Evolutionary conservation across 53 echinoderm and acorn worm genomes (phyloP).

Genomic region (Apostichopus leukothele): DNA sequence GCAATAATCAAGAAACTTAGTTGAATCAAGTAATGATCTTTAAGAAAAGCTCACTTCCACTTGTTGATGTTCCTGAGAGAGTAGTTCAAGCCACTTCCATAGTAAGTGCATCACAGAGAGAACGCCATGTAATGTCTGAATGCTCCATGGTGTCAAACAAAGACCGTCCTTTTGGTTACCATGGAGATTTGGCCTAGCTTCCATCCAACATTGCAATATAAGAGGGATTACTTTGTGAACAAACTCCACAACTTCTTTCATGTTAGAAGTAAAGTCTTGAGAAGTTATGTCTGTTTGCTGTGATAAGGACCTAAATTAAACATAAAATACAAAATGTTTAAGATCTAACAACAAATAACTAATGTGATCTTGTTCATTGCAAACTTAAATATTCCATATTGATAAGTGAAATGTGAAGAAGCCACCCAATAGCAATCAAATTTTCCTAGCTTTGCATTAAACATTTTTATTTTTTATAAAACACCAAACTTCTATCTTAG

Average conservation of each 20-base stretch:
- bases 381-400: too few species aligned
- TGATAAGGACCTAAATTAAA: not conserved
- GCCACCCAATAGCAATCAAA: too few species aligned
- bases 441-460: too few species aligned
- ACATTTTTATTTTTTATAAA: too few species aligned
- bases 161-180: conserved; percentile 34
- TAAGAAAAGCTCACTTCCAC: not conserved
- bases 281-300: not conserved
- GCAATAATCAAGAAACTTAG: too few species aligned
- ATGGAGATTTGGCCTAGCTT: conserved; percentile 61
- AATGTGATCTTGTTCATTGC: too few species aligned
- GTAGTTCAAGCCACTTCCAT: conserved; percentile 38
- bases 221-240: conserved; percentile 71
- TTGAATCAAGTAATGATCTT: too few species aligned
- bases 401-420: too few species aligned
- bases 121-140: conserved; percentile 74
- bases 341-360: too few species aligned
- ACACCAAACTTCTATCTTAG: too few species aligned
- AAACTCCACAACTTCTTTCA: conserved; percentile 57
- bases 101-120: conserved; percentile 63
- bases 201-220: conserved; percentile 83
- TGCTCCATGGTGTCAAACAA: conserved; percentile 44
- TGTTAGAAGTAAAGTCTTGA: conserved; percentile 47
- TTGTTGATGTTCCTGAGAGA: conserved; percentile 31
- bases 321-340: too few species aligned